Conservation (phyloP, 2,113 vertebrate genomes). For the Bujurquina vittata region DNA sequence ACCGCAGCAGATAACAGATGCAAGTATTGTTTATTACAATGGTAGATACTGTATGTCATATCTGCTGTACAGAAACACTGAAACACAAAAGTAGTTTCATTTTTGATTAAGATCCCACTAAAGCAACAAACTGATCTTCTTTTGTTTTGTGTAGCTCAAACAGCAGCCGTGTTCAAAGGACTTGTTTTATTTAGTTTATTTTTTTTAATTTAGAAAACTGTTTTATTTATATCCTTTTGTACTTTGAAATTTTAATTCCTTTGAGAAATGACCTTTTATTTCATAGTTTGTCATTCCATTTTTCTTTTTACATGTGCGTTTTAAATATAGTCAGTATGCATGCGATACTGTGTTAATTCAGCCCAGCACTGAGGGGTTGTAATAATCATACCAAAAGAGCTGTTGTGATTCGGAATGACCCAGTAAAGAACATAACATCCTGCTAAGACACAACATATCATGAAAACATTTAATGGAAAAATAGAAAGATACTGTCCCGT, state of each 20-base stretch:
- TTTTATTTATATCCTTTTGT: no score
- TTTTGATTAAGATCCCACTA: background rate
- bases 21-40: conserved; percentile 7
- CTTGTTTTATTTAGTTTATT: background rate
- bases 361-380: background rate
- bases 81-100: background rate
- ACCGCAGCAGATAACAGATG: background rate
- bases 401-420: conserved; percentile 42
- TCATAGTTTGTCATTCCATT: no score
- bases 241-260: no score
- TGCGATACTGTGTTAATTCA: background rate
- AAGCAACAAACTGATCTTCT: background rate
- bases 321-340: background rate
- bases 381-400: background rate
- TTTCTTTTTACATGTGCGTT: background rate
- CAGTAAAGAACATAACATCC: conserved; percentile 41
- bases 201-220: no score
- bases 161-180: background rate
- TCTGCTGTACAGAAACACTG: background rate
- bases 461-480: background rate
- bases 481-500: background rate
- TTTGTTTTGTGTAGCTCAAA: background rate
- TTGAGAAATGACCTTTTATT: no score
- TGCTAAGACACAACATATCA: conserved; percentile 57
- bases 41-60: background rate